Conservation (phyloP, 64 coral and sea anemone genomes). For the Montipora sp. region DNA sequence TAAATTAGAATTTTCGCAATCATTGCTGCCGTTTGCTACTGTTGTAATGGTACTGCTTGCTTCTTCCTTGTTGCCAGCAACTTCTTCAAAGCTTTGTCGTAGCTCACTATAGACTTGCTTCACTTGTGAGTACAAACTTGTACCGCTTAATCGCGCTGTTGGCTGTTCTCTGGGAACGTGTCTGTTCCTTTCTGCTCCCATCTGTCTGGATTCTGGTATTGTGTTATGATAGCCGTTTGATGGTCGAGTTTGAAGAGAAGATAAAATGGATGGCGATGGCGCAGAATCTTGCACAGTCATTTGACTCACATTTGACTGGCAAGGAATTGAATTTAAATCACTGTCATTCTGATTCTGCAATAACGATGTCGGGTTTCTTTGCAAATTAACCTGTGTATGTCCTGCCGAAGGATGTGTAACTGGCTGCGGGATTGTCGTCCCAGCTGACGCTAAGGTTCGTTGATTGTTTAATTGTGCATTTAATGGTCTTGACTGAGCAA, state of each 20-base stretch:
- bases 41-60: too few relatives aligned
- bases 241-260: neutral
- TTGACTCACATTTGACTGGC: neutral
- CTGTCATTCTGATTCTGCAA: neutral
- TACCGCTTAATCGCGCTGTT: neutral
- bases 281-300: neutral
- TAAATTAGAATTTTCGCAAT: neutral
- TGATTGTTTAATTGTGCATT: neutral
- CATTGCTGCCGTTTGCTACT: neutral
- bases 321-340: neutral
- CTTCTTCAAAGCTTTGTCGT: neutral
- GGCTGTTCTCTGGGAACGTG: neutral
- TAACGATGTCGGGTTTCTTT: neutral
- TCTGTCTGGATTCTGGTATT: neutral
- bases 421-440: neutral
- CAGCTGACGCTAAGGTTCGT: neutral
- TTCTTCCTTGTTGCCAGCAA: neutral
- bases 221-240: neutral
- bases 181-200: neutral
- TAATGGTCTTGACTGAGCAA: neutral
- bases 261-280: neutral
- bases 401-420: neutral
- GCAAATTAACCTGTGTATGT: neutral
- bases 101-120: conserved; percentile 1
- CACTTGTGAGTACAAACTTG: neutral